A percentile compares a stretch with the other conserved stretches of the same genome.
phyloP scores from a whole-genome alignment of 1,140 invertebrate species.

The Eupristina koningsbergeri region DNA sequence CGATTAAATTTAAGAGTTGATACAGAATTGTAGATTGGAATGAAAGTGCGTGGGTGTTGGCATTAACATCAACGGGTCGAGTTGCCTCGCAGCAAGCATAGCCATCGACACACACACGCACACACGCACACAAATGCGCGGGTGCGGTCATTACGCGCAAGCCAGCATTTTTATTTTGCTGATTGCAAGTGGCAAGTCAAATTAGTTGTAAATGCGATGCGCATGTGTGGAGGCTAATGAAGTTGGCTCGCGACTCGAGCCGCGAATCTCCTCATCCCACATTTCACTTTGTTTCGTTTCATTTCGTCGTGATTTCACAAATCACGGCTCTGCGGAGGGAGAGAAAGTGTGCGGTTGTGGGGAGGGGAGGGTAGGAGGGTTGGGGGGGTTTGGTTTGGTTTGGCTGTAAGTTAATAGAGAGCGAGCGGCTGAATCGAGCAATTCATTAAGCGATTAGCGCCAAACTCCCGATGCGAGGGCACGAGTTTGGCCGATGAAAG shows the following conservation, averaged over 20 bases:
- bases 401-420: too few relatives aligned
- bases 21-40: too few relatives aligned
- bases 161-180: not conserved
- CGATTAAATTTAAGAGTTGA: too few relatives aligned
- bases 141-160: not conserved
- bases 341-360: not conserved
- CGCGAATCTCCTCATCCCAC: not conserved
- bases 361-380: not conserved
- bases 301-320: constrained; percentile 20
- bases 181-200: not conserved
- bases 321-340: not conserved
- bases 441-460: constrained; percentile 26
- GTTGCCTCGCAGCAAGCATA: too few relatives aligned
- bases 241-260: not conserved
- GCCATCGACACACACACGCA: too few relatives aligned
- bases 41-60: too few relatives aligned
- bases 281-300: too few relatives aligned
- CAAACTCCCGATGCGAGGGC: not conserved
- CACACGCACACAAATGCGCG: not conserved
- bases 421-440: constrained; percentile 16
- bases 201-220: not conserved
- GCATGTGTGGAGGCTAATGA: not conserved
- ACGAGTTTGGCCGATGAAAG: not conserved
- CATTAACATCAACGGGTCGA: too few relatives aligned
- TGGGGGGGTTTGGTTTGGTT: not conserved